Base-by-base conservation (phyloP, 2,888 invertebrate species). In the Drosophila bunnanda region DNA sequence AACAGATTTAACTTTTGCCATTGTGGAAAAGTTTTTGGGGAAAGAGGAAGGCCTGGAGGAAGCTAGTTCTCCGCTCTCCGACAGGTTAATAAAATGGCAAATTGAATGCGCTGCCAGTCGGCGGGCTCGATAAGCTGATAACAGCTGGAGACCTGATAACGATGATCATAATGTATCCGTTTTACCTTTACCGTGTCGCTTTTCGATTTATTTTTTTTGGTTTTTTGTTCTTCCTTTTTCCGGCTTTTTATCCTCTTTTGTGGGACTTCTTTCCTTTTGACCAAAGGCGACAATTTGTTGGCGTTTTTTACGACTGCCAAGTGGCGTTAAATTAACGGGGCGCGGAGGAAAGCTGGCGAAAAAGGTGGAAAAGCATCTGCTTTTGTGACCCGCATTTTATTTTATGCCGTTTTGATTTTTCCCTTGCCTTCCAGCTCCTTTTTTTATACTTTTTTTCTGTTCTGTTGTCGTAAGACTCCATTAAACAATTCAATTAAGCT, bases 401-500 rank as follows among this genome's bases (percentile, higher is more conserved):
- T 86, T 89, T 81, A 82, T 88, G 86, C 75, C 80, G 78, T 71
- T 82, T 82, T 88, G 82, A 82, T 88, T 88, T 82, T 72, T 64
- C 54, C 72, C 55, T 46, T 59, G 55, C 61, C 34, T 50, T 34
- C 56, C 36, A 44, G 34, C 57, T 36, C 30, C n/a, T 15, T 22
- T 48, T 25, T 50, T 65, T 56, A 38, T 54, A 54, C 48, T 12
- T 58, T 64, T 65, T 32, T 60, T n/a, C 1, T 30, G 34, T 25
- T 50, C 56, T 72, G 74, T 75, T 58, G 68, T 59, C 69, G 80
- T 66, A 87, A 80, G 86, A 82, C 79, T 82, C 81, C 88, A 88
- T 89, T 88, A 88, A 88, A 87, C 89, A 89, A 87, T 87, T 87
- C 89, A 87, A 87, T 87, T 87, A 89, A 79, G 62, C 69, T 44